phyloP scores from a whole-genome alignment of 2,113 vertebrate genomes.

The Felis catus region DNA sequence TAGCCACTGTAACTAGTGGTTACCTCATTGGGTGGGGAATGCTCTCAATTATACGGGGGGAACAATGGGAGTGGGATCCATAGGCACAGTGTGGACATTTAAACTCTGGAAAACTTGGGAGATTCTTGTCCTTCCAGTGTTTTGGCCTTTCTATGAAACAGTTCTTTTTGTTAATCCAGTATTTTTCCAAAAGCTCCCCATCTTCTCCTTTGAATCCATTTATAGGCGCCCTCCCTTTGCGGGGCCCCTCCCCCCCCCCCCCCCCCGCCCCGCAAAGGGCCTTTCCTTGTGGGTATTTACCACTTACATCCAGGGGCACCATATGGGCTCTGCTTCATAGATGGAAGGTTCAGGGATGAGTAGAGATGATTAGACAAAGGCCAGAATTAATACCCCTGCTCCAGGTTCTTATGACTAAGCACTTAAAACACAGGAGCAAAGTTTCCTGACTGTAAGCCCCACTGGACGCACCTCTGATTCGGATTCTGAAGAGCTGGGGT shows the following conservation, averaged over 20 bases:
- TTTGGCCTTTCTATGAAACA: background rate
- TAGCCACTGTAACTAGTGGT: too few species aligned
- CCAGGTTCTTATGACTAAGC: background rate
- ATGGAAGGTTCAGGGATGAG: background rate
- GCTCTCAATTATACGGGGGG: background rate
- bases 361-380: background rate
- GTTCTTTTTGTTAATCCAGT: background rate
- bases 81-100: too few species aligned
- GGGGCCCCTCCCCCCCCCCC: too few species aligned
- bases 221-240: background rate
- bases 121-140: background rate
- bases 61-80: background rate
- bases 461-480: background rate
- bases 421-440: background rate
- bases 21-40: fast-evolving
- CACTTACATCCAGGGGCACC: background rate
- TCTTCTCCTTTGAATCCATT: background rate
- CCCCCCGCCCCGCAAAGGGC: background rate
- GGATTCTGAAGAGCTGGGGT: background rate
- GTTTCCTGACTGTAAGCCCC: background rate
- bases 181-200: background rate
- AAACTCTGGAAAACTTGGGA: background rate
- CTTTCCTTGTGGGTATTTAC: background rate
- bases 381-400: background rate
- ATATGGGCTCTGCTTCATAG: background rate